phyloP scores from a whole-genome alignment of 2,797 vertebrate genomes.

The Fringilla coelebs region DNA sequence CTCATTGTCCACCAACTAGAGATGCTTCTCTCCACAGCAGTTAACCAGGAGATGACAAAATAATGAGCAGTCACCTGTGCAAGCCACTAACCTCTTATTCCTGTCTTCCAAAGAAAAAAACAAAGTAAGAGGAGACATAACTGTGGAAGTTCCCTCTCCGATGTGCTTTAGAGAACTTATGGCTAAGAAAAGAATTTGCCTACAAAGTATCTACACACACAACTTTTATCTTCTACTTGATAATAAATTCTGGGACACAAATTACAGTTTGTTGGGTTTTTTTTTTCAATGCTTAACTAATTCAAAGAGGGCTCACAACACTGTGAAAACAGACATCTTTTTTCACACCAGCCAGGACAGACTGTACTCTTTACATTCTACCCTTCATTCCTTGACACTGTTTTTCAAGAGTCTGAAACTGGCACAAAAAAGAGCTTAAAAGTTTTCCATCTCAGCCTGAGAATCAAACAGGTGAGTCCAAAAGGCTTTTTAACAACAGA shows the following conservation, averaged over 20 bases:
- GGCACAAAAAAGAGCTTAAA: not conserved
- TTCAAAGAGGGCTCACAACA: not conserved
- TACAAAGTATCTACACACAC: not conserved
- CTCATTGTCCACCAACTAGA: not conserved
- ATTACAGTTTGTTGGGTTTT: not conserved
- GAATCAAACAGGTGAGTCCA: not conserved
- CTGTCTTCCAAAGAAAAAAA: not conserved
- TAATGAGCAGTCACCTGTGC: not conserved
- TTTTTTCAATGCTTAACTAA: not conserved
- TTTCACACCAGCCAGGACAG: not conserved
- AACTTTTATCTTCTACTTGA: not conserved
- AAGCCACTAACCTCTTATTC: not conserved
- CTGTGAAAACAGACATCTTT: not conserved
- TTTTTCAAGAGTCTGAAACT: not conserved
- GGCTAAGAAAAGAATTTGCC: not conserved
- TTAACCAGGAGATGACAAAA: not conserved
- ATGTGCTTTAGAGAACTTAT: not conserved
- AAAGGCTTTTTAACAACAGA: slow-evolving; percentile 33
- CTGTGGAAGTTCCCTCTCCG: not conserved
- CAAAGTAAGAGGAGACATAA: not conserved
- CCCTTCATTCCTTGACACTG: not conserved
- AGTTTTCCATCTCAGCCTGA: not conserved
- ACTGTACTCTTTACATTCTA: not conserved
- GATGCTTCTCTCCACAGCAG: not conserved
- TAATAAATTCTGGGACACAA: not conserved